A percentile compares a stretch with the other conserved stretches of the same genome.
phyloP scores from a whole-genome alignment of 2,888 invertebrate genomes.

The Globia sparganii region DNA sequence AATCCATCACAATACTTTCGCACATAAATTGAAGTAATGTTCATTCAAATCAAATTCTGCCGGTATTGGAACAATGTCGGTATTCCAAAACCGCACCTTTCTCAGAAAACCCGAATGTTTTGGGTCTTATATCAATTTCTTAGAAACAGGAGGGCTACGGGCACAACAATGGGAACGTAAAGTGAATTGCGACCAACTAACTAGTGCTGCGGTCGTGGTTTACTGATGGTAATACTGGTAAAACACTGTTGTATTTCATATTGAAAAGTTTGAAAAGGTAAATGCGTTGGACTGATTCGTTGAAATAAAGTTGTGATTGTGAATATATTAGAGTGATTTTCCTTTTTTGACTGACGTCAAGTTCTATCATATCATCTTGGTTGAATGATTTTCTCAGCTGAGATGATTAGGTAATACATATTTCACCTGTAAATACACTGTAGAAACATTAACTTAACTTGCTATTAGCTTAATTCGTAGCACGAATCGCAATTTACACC shows the following conservation, averaged over 20 bases:
- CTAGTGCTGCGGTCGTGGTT: slow-evolving; percentile 33
- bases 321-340: neutral
- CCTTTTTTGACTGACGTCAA: neutral
- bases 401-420: neutral
- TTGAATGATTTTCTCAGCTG: neutral
- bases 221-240: slow-evolving; percentile 16
- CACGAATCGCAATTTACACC: neutral
- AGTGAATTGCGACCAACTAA: slow-evolving; percentile 50
- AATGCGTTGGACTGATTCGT: neutral
- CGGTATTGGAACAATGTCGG: slow-evolving; percentile 44
- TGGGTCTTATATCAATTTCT: slow-evolving; percentile 59
- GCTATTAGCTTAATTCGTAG: neutral
- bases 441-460: neutral
- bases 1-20: slow-evolving; percentile 13
- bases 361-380: neutral
- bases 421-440: neutral
- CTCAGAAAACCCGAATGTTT: slow-evolving; percentile 62
- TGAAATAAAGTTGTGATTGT: neutral
- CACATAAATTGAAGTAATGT: slow-evolving; percentile 44
- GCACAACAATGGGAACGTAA: slow-evolving; percentile 64
- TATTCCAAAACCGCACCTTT: slow-evolving; percentile 55
- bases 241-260: slow-evolving; percentile 20
- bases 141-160: slow-evolving; percentile 56
- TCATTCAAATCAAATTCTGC: slow-evolving; percentile 42
- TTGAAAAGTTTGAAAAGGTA: slow-evolving; percentile 9